These are phyloP conservation scores for Ispidina lecontei DNA, from an alignment of 2,797 vertebrate genomes.

Conservation along the genomic window DNA sequence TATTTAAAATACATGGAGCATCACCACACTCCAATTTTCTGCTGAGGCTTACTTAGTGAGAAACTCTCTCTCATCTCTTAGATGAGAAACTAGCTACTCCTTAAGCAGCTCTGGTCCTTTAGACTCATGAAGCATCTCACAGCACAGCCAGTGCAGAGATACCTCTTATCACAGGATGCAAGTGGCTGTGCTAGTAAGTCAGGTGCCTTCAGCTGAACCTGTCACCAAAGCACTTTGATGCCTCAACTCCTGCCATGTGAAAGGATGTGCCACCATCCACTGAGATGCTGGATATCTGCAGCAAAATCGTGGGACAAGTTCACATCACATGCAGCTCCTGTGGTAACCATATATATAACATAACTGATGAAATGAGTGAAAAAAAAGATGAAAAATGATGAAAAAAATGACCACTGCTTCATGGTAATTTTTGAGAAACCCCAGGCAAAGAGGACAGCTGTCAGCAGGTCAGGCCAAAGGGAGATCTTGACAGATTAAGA, in stretches of 20 bases:
- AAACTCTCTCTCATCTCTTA: no score
- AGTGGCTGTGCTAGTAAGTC: background rate
- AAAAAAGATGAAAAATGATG: no score
- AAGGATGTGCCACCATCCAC: background rate
- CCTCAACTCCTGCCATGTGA: background rate
- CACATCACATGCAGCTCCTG: no score
- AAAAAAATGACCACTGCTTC: background rate
- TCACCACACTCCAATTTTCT: background rate
- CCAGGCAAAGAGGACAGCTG: background rate
- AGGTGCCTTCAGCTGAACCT: background rate
- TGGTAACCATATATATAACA: no score
- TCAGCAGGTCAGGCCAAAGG: background rate
- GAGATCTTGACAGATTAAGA: background rate
- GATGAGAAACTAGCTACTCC: background rate
- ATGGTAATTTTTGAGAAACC: background rate
- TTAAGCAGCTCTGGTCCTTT: background rate
- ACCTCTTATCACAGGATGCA: background rate
- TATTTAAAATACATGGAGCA: background rate
- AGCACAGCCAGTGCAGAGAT: background rate
- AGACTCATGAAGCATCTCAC: background rate
- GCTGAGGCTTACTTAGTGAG: background rate
- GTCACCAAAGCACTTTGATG: background rate
- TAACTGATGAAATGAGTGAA: no score
- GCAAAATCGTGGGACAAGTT: fast-evolving
- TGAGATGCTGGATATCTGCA: background rate